Evolutionary conservation across 2,113 vertebrate species (phyloP).

Genomic region (Tetrax tetrax): DNA sequence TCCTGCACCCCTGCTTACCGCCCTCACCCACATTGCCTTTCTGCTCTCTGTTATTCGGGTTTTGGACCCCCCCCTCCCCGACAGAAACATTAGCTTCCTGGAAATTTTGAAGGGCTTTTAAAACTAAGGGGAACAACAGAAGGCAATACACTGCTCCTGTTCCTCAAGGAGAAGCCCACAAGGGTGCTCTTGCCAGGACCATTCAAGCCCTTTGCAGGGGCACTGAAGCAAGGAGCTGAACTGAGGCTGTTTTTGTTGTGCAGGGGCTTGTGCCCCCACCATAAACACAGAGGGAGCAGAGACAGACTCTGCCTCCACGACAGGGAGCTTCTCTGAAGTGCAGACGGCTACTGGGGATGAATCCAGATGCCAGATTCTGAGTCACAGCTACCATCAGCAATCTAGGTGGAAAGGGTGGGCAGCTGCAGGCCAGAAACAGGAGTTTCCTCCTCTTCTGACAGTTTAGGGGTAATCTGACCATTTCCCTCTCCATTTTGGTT

Average conservation of each 20-base stretch:
- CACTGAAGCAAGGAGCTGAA: not conserved
- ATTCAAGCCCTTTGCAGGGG: not conserved
- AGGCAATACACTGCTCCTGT: not conserved
- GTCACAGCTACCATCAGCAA: not conserved
- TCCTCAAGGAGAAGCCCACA: not conserved
- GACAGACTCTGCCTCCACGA: not conserved
- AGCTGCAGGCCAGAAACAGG: not conserved
- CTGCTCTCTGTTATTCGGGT: not conserved
- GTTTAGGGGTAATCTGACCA: not conserved
- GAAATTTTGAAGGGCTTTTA: not conserved
- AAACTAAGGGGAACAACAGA: not conserved
- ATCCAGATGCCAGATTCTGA: not conserved
- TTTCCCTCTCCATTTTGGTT: not conserved
- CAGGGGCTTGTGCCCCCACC: not conserved
- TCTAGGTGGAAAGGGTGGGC: not conserved
- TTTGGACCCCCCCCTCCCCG: not conserved
- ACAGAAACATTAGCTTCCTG: not conserved
- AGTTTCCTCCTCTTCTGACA: not conserved
- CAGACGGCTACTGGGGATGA: not conserved
- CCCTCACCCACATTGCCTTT: not conserved
- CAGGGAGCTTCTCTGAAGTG: not conserved
- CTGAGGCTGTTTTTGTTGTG: not conserved
- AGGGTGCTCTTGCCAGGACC: not conserved
- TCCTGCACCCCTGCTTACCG: not conserved
- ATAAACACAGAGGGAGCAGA: rapidly evolving